Base-by-base conservation (phyloP, 2,113 vertebrate species). In the Gadus macrocephalus region DNA sequence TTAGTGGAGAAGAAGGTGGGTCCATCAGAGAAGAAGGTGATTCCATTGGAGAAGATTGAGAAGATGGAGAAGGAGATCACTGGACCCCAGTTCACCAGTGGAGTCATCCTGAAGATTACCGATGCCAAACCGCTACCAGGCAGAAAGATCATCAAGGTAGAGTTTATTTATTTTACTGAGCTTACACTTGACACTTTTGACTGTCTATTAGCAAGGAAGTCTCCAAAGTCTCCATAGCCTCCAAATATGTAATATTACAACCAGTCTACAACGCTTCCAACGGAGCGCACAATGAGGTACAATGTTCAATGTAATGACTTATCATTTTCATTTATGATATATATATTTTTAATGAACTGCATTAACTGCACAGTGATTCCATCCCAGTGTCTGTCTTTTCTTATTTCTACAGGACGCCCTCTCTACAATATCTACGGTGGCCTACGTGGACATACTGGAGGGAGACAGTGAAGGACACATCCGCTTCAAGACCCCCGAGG, bases 51-150 rank as follows among this genome's bases (percentile, higher is more conserved):
- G 28, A 31, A 35, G 6, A 4, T 35, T 6, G 31, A 74, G 1
- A 49, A 77, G 70, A 76, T 74, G 25, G 90, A 91, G 71, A 95
- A 92, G 69, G 83, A 71, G 4, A 78, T 59, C 5, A 81, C 90
- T 16, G 95, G 96, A 6, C 97, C 96, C 5, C 93, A 92, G 86
- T 98, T 97, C 59, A 86, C 92, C 71, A 93, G 90, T 2, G 97
- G 96, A 20, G 96, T 98, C 81, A 98, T 99, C 75, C 75, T 98
- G 85, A 98, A 98, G 92, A 94, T 99, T 69, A 81, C 92, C 59
- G 92, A 94, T 85, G 80, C 66, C 0, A 95, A 95, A 67, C 92
- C 95, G 22, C 88, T 99, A 53, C 95, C 95, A 22, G 91, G 87
- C 84, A 94, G 94, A 83, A 94, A 95, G 72, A 85, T 83, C 69